Percentiles rank a stretch among this genome's conserved stretches.
phyloP scores from a whole-genome alignment of 2,888 invertebrate species.

The Pimpla rufipes region DNA sequence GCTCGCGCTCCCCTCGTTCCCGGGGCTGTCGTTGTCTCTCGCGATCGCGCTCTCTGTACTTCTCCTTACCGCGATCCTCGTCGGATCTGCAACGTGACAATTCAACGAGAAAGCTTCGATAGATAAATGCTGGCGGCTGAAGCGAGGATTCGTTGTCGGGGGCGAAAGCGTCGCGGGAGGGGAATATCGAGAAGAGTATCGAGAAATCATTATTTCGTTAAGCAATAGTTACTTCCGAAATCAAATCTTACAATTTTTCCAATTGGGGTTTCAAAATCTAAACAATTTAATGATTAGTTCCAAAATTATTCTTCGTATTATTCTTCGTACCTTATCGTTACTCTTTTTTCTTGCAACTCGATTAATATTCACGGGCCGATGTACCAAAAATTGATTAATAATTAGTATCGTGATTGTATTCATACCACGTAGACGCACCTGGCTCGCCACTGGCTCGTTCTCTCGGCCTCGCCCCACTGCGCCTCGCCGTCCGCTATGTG shows the following conservation, averaged over 20 bases:
- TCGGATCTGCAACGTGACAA: conserved; percentile 83
- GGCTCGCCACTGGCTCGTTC: conserved; percentile 84
- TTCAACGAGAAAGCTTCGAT: conserved; percentile 69
- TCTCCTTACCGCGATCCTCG: conserved; percentile 81
- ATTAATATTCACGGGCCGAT: background rate
- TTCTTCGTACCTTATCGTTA: background rate
- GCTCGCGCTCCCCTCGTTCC: conserved; percentile 77
- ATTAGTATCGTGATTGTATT: conserved; percentile 82
- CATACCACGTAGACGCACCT: conserved; percentile 85
- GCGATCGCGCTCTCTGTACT: conserved; percentile 79
- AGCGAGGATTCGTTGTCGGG: conserved; percentile 18
- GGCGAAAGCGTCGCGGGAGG: background rate
- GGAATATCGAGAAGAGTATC: conserved; percentile 1
- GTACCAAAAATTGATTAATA: conserved; percentile 37
- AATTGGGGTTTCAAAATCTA: background rate
- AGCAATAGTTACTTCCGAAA: background rate
- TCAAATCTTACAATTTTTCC: background rate
- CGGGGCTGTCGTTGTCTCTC: conserved; percentile 77
- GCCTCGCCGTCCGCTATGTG: conserved; percentile 84
- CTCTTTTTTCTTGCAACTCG: background rate
- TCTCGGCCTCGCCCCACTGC: conserved; percentile 85
- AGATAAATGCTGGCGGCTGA: conserved; percentile 60
- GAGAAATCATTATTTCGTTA: conserved; percentile 3
- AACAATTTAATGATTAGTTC: no score
- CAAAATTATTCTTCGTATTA: no score